phyloP scores from a whole-genome alignment of 2,113 vertebrate species.

The Crotalus helleri region DNA sequence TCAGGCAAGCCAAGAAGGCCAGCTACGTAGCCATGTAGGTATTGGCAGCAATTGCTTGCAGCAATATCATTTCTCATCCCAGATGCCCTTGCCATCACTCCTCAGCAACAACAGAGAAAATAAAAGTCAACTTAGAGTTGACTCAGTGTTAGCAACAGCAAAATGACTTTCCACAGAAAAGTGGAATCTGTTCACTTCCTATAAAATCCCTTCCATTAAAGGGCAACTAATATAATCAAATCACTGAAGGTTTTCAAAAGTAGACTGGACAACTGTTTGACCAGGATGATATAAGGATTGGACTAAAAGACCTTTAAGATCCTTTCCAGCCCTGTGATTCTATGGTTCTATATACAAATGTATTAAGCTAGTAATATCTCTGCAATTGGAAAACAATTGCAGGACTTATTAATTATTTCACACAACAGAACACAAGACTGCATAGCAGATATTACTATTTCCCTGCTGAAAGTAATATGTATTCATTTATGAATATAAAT shows the following conservation, averaged over 20 bases:
- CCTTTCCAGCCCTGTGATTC: background rate
- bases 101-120: conserved; percentile 19
- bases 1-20: conserved; percentile 12
- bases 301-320: background rate
- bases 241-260: background rate
- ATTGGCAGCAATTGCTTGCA: conserved; percentile 24
- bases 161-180: conserved; percentile 5
- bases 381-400: background rate
- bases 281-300: background rate
- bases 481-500: background rate
- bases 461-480: background rate
- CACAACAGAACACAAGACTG: background rate
- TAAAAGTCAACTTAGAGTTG: conserved; percentile 31
- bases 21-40: background rate
- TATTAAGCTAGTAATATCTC: background rate
- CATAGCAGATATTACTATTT: background rate
- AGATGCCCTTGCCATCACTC: conserved; percentile 26
- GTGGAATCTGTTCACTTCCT: background rate
- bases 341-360: background rate
- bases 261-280: background rate
- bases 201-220: conserved; percentile 11
- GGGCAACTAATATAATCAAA: background rate
- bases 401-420: conserved; percentile 3
- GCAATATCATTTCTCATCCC: conserved; percentile 37
- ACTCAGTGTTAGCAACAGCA: conserved; percentile 39